Evolutionary conservation across 2,113 vertebrate genomes (phyloP), one percentile per base, ranked within the genome.

Genomic region (Dendropsophus ebraccatus): DNA sequence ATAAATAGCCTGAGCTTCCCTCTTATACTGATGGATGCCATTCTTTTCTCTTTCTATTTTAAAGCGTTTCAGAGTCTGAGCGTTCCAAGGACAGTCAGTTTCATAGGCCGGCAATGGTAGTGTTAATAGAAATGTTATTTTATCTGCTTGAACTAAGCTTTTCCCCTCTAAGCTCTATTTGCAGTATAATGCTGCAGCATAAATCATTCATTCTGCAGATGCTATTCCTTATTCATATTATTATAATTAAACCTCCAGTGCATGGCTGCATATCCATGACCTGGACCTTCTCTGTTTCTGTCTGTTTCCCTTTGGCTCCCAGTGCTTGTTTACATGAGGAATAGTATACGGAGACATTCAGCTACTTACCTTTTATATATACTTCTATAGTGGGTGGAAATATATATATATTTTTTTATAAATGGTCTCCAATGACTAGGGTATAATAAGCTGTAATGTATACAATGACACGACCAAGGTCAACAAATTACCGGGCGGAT

Each of bases 191-290:
- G 62, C 84, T 50, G 35, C 75, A 52, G 75, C 62, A 85, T 79
- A 79, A 85, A 85, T 85, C 73, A 85, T 76, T 84, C 82, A 84
- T 85, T 85, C 75, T 85, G 49, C 62, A 79, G 84, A 70, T 85
- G 60, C 60, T 56, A 85, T 72, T 70, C 32, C 75, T 79, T 79
- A 85, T 85, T 85, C 75, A 79, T 85, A 54, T 78, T 70, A 79
- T 78, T 67, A 78, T 70, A 85, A 85, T 85, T 79, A 85, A 84
- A 73, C 82, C 70, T 75, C 82, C 82, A 75, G 82, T 84, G 82
- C 70, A 84, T 84, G 70, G 82, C 70, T 84, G 37, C 37, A 75
- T 84, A 75, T 84, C 72, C 70, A 49, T 75, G 82, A 84, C 82
- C 82, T 28, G 54, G 23, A 30, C 82, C 70, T 62, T 25, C 45